phyloP scores from a whole-genome alignment of 2,888 invertebrate species.

The Leucania comma region DNA sequence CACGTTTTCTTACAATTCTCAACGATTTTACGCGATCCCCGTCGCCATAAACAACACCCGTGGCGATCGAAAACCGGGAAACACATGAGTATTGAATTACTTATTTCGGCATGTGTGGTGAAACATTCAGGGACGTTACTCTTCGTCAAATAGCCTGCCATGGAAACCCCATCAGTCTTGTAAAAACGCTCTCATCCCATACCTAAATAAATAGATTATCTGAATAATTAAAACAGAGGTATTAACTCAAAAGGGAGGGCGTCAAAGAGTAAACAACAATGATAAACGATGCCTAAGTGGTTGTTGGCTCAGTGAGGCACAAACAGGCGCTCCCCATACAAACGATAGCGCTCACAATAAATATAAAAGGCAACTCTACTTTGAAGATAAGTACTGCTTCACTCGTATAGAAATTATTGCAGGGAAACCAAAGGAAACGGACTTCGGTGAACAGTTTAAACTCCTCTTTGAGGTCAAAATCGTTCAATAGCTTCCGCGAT shows the following conservation, averaged over 20 bases:
- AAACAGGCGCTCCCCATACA: constrained; percentile 45
- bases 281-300: constrained; percentile 63
- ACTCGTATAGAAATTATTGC: constrained; percentile 48
- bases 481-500: constrained; percentile 21
- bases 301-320: constrained; percentile 50
- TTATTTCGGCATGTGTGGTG: neutral
- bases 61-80: no score
- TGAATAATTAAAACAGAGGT: constrained; percentile 43
- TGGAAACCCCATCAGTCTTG: neutral
- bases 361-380: constrained; percentile 53
- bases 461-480: constrained; percentile 14
- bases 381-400: constrained; percentile 55
- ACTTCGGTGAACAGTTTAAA: constrained; percentile 19
- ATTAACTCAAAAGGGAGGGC: constrained; percentile 50
- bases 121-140: neutral
- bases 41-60: neutral
- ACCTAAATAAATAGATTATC: constrained; percentile 44
- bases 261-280: constrained; percentile 55
- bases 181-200: constrained; percentile 15
- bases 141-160: neutral
- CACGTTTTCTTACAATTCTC: neutral
- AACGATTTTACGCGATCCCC: neutral
- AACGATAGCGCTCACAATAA: constrained; percentile 52
- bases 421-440: constrained; percentile 33
- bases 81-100: constrained; percentile 9